A percentile compares a stretch with the other conserved stretches of the same genome.
phyloP scores from a whole-genome alignment of 2,113 vertebrate species.

The Notarius lentiginosus region DNA sequence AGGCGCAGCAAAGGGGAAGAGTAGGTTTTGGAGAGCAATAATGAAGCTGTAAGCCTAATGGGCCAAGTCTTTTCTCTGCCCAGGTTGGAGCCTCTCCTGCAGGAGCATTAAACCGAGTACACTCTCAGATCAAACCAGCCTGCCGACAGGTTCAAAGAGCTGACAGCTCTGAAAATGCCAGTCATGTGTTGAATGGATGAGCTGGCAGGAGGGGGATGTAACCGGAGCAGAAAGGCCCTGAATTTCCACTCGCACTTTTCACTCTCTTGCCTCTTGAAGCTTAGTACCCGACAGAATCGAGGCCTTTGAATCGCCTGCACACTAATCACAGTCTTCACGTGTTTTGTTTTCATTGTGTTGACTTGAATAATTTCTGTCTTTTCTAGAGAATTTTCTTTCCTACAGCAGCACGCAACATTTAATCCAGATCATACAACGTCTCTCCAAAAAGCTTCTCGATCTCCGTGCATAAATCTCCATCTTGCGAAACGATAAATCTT shows the following conservation, averaged over 20 bases:
- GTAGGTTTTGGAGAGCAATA: conserved; percentile 27
- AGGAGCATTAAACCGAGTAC: conserved; percentile 65
- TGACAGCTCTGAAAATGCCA: conserved; percentile 73
- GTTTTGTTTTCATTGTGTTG: conserved; percentile 13
- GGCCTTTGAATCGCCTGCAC: conserved; percentile 9
- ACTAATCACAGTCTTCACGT: conserved; percentile 16
- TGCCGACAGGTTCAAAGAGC: conserved; percentile 76
- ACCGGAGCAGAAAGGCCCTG: conserved; percentile 66
- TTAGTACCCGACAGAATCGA: neutral
- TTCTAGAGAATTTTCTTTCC: neutral
- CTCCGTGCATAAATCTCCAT: neutral
- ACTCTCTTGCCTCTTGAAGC: conserved; percentile 23
- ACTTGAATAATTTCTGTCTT: neutral
- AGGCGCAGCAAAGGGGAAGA: conserved; percentile 34
- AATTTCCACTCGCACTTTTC: conserved; percentile 61
- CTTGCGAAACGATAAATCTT: neutral
- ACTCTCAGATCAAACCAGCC: conserved; percentile 71
- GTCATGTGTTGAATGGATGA: conserved; percentile 64
- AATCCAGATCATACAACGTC: neutral
- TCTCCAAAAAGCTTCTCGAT: neutral
- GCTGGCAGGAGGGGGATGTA: conserved; percentile 60
- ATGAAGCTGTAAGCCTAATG: conserved; percentile 44
- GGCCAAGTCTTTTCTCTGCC: conserved; percentile 45
- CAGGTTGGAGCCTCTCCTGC: conserved; percentile 48
- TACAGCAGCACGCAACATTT: neutral